Conservation (phyloP, 2,888 invertebrate species). For the Idaea straminata region DNA sequence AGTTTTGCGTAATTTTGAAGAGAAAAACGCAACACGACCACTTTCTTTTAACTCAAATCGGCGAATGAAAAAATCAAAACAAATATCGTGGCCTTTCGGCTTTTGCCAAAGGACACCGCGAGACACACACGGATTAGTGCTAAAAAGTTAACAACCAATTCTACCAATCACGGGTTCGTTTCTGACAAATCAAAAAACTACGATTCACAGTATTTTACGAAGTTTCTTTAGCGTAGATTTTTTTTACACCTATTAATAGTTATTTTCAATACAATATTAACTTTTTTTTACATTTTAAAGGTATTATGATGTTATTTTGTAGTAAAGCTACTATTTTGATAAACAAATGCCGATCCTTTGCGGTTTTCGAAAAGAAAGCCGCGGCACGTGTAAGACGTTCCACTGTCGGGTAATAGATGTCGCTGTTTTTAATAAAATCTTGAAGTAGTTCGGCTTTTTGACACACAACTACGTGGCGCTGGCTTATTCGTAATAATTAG, state of each 20-base stretch:
- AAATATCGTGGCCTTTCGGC: slow-evolving; percentile 14
- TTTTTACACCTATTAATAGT: not conserved
- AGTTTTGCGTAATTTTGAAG: not conserved
- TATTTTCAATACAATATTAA: not conserved
- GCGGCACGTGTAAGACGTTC: slow-evolving; percentile 18
- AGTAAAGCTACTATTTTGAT: slow-evolving; percentile 1
- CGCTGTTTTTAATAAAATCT: not conserved
- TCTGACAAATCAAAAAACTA: slow-evolving; percentile 9
- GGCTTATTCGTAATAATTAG: no score
- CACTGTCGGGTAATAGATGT: slow-evolving; percentile 26
- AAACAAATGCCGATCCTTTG: slow-evolving; percentile 18
- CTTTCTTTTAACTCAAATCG: slow-evolving; percentile 8
- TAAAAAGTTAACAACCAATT: slow-evolving; percentile 8
- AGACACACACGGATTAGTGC: not conserved
- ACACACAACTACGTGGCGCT: not conserved
- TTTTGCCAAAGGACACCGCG: slow-evolving; percentile 26
- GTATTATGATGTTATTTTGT: not conserved
- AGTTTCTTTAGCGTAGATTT: not conserved
- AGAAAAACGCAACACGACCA: slow-evolving; percentile 3
- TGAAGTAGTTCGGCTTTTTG: not conserved
- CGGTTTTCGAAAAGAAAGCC: not conserved
- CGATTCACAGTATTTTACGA: not conserved
- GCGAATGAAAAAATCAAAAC: slow-evolving; percentile 18
- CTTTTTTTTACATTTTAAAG: not conserved
- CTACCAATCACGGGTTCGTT: not conserved